Evolutionary conservation across 2,797 vertebrate species (phyloP).

Genomic region (Cirrhinus molitorella): DNA sequence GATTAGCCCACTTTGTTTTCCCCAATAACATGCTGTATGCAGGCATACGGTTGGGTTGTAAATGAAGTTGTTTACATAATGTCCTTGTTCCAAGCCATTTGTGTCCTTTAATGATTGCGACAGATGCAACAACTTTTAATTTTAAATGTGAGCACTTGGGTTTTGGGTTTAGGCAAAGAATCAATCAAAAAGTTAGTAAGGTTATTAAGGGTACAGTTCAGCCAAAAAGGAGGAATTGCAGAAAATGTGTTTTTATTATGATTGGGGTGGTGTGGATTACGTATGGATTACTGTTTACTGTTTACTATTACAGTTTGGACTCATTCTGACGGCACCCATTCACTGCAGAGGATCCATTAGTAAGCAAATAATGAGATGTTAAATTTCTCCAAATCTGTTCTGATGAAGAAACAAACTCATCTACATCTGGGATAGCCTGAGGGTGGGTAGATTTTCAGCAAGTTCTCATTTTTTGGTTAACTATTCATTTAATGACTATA

Average conservation of each 20-base stretch:
- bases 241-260: too few relatives aligned
- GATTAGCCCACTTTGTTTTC: not conserved
- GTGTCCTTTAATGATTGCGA: constrained; percentile 23
- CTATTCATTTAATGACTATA: not conserved
- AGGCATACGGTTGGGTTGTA: not conserved
- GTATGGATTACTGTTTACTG: too few relatives aligned
- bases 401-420: not conserved
- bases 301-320: too few relatives aligned
- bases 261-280: too few relatives aligned
- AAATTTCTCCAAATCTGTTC: not conserved
- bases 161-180: not conserved
- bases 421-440: not conserved
- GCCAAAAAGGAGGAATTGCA: too few relatives aligned
- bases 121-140: not conserved
- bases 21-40: not conserved
- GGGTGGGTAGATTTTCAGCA: not conserved
- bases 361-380: not conserved
- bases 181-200: constrained; percentile 2
- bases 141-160: not conserved
- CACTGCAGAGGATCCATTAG: not conserved
- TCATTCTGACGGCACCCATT: too few relatives aligned
- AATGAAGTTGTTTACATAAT: constrained; percentile 23
- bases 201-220: not conserved
- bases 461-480: not conserved
- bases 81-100: constrained; percentile 36